phyloP scores from a whole-genome alignment of 2,888 invertebrate genomes.

The Ectropis crepuscularia region DNA sequence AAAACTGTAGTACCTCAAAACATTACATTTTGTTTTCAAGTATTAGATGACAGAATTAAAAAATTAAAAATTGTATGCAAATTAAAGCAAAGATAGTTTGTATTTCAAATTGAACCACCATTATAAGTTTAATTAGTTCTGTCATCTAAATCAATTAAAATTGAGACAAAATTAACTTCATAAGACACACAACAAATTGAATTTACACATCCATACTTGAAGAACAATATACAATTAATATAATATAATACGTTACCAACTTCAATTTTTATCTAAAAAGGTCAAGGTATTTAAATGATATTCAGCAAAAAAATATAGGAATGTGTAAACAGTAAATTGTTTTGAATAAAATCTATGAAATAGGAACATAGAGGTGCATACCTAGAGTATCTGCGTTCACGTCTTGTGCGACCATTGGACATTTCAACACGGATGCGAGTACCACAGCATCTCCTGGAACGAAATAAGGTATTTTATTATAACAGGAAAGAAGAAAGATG shows the following conservation, averaged over 20 bases:
- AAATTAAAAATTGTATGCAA: no score
- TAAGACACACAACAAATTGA: constrained; percentile 20
- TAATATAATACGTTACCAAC: neutral
- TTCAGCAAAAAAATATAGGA: constrained; percentile 24
- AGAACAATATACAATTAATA: neutral
- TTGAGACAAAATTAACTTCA: constrained; percentile 1
- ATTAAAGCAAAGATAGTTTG: neutral
- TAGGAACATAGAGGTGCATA: constrained; percentile 35
- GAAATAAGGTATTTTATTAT: constrained; percentile 9
- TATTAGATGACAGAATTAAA: no score
- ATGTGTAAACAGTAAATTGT: constrained; percentile 28
- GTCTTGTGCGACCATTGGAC: constrained; percentile 94
- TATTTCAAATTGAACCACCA: neutral
- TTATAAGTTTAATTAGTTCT: constrained; percentile 4
- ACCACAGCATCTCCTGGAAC: constrained; percentile 92
- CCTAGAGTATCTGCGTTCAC: constrained; percentile 85
- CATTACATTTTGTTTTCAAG: no score
- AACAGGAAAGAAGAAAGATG: neutral
- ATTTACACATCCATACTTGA: constrained; percentile 35
- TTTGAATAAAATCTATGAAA: constrained; percentile 9
- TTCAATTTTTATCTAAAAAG: neutral
- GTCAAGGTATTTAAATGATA: neutral
- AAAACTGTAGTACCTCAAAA: no score
- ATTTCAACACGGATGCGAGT: constrained; percentile 96
- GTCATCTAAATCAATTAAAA: constrained; percentile 6